Evolutionary conservation across 2,113 vertebrate genomes (phyloP).

Genomic region (Mola mola): DNA sequence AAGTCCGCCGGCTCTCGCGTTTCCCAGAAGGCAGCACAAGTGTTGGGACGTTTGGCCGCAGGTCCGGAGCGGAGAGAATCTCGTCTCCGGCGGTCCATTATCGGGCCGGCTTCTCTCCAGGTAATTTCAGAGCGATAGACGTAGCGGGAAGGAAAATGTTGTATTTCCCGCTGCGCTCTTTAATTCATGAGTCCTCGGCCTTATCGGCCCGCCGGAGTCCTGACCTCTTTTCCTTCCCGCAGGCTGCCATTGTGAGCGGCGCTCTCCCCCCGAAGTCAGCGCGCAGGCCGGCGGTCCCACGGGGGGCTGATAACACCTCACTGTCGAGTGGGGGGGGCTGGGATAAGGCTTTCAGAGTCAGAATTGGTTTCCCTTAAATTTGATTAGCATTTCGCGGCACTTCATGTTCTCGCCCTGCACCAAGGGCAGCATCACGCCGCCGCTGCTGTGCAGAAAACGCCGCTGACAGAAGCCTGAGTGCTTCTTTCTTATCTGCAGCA

Average conservation of each 20-base stretch:
- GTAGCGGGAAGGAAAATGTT: conserved; percentile 77
- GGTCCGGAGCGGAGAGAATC: conserved; percentile 67
- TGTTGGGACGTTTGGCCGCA: conserved; percentile 68
- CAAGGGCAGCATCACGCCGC: conserved; percentile 69
- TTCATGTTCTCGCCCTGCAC: conserved; percentile 52
- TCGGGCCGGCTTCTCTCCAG: conserved; percentile 71
- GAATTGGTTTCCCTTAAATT: conserved; percentile 73
- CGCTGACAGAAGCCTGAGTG: no score
- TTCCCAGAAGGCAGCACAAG: conserved; percentile 55
- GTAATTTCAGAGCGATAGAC: conserved; percentile 79
- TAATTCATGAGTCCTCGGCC: conserved; percentile 80
- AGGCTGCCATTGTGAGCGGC: conserved; percentile 70
- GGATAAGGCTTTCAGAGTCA: conserved; percentile 70
- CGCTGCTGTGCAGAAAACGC: no score
- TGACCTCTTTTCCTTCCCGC: conserved; percentile 81
- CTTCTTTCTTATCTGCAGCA: no score
- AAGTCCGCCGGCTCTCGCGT: conserved; percentile 54
- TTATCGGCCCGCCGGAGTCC: conserved; percentile 80
- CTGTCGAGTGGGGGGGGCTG: conserved; percentile 62
- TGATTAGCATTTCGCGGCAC: conserved; percentile 73
- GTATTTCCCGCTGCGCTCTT: conserved; percentile 77
- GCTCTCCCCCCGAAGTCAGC: conserved; percentile 62
- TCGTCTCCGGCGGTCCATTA: conserved; percentile 73
- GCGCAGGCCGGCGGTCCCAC: conserved; percentile 57
- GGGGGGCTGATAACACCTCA: conserved; percentile 73